These are phyloP conservation scores for Mus spicilegus DNA, from an alignment of 2,113 vertebrate species.

Conservation along the genomic window DNA sequence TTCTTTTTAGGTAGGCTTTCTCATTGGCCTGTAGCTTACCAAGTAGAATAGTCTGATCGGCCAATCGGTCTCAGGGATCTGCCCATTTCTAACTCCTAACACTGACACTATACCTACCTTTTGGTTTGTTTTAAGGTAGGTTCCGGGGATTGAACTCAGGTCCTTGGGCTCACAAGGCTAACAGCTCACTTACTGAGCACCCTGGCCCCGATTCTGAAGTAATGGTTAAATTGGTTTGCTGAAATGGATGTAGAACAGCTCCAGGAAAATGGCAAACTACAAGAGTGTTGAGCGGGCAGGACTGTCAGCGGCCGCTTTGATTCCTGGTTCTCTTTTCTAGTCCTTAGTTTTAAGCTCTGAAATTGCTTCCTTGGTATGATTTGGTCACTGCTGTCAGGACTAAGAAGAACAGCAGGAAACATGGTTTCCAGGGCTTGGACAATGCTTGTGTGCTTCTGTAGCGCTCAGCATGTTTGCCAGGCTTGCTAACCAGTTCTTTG, in stretches of 20 bases:
- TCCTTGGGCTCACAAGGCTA: not conserved
- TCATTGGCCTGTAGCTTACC: not conserved
- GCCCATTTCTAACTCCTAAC: not conserved
- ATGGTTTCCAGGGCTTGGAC: not conserved
- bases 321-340: conserved; percentile 21
- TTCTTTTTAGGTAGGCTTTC: not conserved
- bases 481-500: not conserved
- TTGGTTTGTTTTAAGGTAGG: not conserved
- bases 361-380: not conserved
- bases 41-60: not conserved
- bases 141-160: not conserved
- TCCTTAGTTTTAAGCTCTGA: not conserved
- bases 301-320: not conserved
- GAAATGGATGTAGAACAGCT: conserved; percentile 49
- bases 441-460: not conserved
- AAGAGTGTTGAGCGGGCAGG: not conserved
- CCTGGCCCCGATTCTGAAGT: not conserved
- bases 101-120: not conserved
- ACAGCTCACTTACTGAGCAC: too few species aligned
- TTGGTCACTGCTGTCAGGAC: not conserved
- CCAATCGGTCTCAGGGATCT: not conserved
- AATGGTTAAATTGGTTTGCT: conserved; percentile 39
- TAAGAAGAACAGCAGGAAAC: not conserved
- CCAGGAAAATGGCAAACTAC: not conserved
- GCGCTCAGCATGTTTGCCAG: not conserved